Evolutionary conservation across 53 echinoderm and acorn worm species (phyloP).

Genomic region (Pentamera pediparva): DNA sequence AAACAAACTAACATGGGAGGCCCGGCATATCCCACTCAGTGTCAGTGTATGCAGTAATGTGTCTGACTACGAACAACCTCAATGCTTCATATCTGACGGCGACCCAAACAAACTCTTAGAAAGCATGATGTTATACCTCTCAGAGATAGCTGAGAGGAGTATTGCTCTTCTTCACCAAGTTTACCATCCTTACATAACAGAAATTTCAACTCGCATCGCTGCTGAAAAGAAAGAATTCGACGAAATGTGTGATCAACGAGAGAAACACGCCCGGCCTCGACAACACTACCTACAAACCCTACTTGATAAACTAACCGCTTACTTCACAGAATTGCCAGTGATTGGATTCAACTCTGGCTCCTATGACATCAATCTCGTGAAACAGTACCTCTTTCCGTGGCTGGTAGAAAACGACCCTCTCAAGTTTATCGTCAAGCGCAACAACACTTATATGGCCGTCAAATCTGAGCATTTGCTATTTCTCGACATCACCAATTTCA

Average conservation of each 20-base stretch:
- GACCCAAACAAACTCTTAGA: neutral
- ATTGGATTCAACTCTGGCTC: constrained; percentile 31
- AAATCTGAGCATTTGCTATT: constrained; percentile 29
- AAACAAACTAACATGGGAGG: constrained; percentile 3
- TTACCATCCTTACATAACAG: neutral
- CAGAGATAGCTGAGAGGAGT: neutral
- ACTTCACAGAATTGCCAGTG: constrained; percentile 20
- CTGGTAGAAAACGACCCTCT: constrained; percentile 29
- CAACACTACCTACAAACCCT: neutral
- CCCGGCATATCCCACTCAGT: constrained; percentile 9
- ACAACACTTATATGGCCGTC: constrained; percentile 29
- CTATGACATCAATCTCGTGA: constrained; percentile 25
- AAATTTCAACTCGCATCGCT: neutral
- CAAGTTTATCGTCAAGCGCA: constrained; percentile 13
- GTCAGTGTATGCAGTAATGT: constrained; percentile 34
- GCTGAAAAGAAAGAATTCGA: neutral
- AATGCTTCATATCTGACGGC: neutral
- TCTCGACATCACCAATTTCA: constrained; percentile 41
- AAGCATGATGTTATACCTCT: neutral
- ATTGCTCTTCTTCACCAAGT: neutral
- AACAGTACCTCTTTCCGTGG: constrained; percentile 9
- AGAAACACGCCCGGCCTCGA: neutral
- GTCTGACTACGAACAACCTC: constrained; percentile 12
- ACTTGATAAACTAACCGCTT: neutral
- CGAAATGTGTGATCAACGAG: neutral